Conservation (phyloP, 2,888 invertebrate genomes). For the Tryphoninae sp. region DNA sequence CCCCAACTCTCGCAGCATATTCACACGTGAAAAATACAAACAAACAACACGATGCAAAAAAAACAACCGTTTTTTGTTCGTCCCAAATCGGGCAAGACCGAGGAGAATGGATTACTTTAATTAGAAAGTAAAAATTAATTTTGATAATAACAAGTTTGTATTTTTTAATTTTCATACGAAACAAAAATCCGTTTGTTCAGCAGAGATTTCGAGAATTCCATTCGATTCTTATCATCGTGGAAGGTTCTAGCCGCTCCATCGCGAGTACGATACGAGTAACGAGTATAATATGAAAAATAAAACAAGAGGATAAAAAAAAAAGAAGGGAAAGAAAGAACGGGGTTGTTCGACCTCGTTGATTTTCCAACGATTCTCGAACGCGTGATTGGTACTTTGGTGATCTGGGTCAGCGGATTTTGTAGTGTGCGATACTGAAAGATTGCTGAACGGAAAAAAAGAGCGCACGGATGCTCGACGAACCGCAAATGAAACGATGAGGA, state of each 20-base stretch:
- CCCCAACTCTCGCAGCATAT: neutral
- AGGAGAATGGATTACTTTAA: neutral
- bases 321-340: neutral
- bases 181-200: constrained; percentile 24
- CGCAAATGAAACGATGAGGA: constrained; percentile 16
- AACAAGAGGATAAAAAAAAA: neutral
- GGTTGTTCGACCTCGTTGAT: neutral
- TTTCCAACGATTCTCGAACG: constrained; percentile 28
- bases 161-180: neutral
- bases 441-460: neutral
- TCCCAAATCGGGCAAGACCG: neutral
- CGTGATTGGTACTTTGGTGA: constrained; percentile 29
- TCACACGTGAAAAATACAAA: neutral
- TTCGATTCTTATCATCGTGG: neutral
- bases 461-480: constrained; percentile 22
- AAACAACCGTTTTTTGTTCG: neutral
- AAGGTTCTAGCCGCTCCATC: too few relatives aligned
- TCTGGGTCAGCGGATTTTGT: constrained; percentile 33
- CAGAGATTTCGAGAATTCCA: neutral
- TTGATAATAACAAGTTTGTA: neutral
- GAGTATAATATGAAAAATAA: neutral
- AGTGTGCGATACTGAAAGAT: neutral
- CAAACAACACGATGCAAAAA: neutral
- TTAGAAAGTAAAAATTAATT: neutral
- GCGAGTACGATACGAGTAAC: too few relatives aligned